phyloP scores from a whole-genome alignment of 2,888 invertebrate genomes.

The Drosophila aldrichi region DNA sequence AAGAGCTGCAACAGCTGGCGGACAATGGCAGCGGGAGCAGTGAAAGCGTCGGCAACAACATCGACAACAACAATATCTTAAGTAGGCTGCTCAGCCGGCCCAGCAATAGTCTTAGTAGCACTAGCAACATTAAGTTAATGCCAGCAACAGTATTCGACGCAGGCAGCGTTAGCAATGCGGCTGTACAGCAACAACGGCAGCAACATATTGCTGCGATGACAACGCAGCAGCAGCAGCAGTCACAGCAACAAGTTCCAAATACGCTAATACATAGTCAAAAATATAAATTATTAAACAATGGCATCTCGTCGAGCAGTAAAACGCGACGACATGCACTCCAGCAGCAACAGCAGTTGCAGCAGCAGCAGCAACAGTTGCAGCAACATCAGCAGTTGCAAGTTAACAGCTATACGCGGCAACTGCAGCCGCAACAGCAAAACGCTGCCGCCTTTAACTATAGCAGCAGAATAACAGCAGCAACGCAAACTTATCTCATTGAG shows the following conservation, averaged over 20 bases:
- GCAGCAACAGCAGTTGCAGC: conserved; percentile 34
- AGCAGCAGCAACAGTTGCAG: conserved; percentile 7
- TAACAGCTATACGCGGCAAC: conserved; percentile 26
- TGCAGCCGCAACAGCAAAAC: conserved; percentile 25
- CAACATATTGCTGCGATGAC: conserved; percentile 46
- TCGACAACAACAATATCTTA: conserved; percentile 66
- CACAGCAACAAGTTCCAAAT: conserved; percentile 85
- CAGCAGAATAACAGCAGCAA: conserved; percentile 39
- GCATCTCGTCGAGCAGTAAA: conserved; percentile 70
- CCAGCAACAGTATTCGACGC: conserved; percentile 81
- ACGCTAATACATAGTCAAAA: conserved; percentile 84
- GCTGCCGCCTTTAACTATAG: conserved; percentile 45
- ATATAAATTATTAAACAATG: conserved; percentile 78
- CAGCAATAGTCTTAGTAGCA: conserved; percentile 71
- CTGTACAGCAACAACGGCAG: conserved; percentile 49
- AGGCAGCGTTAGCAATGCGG: conserved; percentile 58
- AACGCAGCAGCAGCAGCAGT: conserved; percentile 52
- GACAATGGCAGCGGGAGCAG: conserved; percentile 67
- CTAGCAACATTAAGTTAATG: conserved; percentile 75
- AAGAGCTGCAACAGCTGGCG: conserved; percentile 31
- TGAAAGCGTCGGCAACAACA: conserved; percentile 54
- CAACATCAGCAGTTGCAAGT: conserved; percentile 26
- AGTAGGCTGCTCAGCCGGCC: conserved; percentile 76
- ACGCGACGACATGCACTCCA: conserved; percentile 69
- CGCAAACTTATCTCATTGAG: conserved; percentile 72